These are phyloP conservation scores for Meleagris gallopavo DNA, from an alignment of 2,113 vertebrate species.

Conservation along the genomic window DNA sequence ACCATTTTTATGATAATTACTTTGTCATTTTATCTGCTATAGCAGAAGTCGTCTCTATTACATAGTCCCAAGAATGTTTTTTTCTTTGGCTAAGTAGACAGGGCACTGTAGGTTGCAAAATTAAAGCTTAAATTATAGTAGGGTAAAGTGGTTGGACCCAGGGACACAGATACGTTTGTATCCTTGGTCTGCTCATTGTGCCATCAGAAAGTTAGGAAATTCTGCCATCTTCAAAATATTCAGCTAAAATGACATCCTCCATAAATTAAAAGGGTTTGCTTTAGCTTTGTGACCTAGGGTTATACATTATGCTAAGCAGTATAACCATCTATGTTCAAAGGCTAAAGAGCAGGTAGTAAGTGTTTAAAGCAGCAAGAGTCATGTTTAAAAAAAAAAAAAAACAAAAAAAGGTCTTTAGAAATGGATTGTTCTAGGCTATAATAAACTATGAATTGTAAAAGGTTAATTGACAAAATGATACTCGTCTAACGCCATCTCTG, in stretches of 20 bases:
- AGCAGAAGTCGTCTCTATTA: slow-evolving; percentile 15
- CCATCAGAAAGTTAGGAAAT: slow-evolving; percentile 51
- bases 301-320: slow-evolving; percentile 70
- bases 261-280: slow-evolving; percentile 73
- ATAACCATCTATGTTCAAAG: slow-evolving; percentile 45
- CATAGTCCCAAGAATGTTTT: background rate
- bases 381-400: background rate
- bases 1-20: slow-evolving; percentile 52
- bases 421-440: slow-evolving; percentile 69
- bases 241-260: slow-evolving; percentile 59
- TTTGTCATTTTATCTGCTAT: slow-evolving; percentile 39
- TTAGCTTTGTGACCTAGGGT: slow-evolving; percentile 68
- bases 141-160: slow-evolving; percentile 6
- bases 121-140: slow-evolving; percentile 52
- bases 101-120: slow-evolving; percentile 29
- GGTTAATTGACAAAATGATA: slow-evolving; percentile 82
- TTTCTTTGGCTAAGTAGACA: slow-evolving; percentile 11
- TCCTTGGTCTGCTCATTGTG: background rate
- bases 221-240: slow-evolving; percentile 46
- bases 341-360: slow-evolving; percentile 74
- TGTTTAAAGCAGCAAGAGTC: slow-evolving; percentile 61
- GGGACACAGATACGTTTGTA: background rate
- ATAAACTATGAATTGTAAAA: slow-evolving; percentile 75
- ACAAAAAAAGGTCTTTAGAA: slow-evolving; percentile 65
- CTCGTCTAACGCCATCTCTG: slow-evolving; percentile 60